Evolutionary conservation across 2,113 vertebrate species (phyloP), one percentile per base, ranked within the genome.

Genomic region (Alexandromys fortis): DNA sequence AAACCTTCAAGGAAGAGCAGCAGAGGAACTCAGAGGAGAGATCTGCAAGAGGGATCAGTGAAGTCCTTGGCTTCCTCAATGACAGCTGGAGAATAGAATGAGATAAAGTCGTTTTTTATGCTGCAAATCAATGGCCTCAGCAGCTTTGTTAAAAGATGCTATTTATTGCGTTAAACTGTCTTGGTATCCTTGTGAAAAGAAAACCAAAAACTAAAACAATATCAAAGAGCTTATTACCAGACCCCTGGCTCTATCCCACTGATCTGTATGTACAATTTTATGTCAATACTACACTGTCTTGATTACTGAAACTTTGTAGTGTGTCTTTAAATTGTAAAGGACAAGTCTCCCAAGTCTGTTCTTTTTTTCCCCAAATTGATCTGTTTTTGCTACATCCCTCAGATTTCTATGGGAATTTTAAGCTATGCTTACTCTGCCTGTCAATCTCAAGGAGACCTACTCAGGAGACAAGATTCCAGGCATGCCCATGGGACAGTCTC

Each of bases 361-460:
- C n/a, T 72, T 92, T 38, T 38, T 72, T 92, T 35, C 78, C 91
- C 68, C 85, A 92, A 52, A 85, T 81, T 72, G 19, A 72, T 90
- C 89, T 76, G 58, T 49, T 24, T 87, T n/a, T 81, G 67, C 75
- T 67, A 33, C 13, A 33, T 63, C 63, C 76, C 76, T 92, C 77
- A 21, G 76, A 91, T 89, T 90, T 82, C 30, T 21, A 79, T 0
- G 33, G 86, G 78, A 90, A 85, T 86, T 91, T 95, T 86, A 83
- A 89, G 7, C 86, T 58, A 87, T 77, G 10, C 21, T 95, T 68
- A 38, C 45, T 7, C 19, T 86, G 63, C 10, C 22, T 65, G 14
- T 30, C 42, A 42, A 45, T 30, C 38, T 63, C 55, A 21, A 47
- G 42, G 42, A 47, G 11, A 42, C 67, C 82, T 30, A 58, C 58